Base-by-base conservation (phyloP, 2,797 vertebrate species). In the Pantherophis vulpinus region DNA sequence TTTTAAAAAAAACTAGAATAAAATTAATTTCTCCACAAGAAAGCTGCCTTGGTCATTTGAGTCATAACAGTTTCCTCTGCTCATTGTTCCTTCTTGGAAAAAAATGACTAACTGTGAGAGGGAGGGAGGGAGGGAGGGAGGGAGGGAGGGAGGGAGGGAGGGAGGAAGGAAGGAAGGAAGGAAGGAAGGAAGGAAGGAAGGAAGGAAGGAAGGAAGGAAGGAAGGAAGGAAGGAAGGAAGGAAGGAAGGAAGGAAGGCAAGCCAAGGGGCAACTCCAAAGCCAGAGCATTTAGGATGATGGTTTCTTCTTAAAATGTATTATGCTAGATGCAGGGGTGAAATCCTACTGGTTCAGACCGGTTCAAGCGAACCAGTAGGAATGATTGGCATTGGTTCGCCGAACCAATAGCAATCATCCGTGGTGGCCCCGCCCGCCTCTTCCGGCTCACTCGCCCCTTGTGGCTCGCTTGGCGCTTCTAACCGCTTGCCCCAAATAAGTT, bases 201-300 rank as follows among this genome's bases (percentile, higher is more conserved):
- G 27, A 1, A 55, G 4, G 13, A 6, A 55, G 12, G 4, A 0
- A 4, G 18, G 11, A 2, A 58, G 16, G 4, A 2, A 25, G 14
- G 8, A 20, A 16, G 47, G 58, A 59, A 59, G 58, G 56, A 58
- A 59, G 18, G 58, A 7, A 59, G 58, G 18, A 59, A 59, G 59
- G 59, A 23, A 18, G n/a, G 74, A 11, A 47, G 32, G 23, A 12
- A 51, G 42, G 14, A 0, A 42, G 16, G 79, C 11, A 5, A 10
- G 10, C 79, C 83, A 12, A 18, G 42, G 23, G 83, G 83, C 47
- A 32, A 70, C 74, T 79, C 37, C 74, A 79, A 29, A 87, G 51
- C 42, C 14, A 29, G 29, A 56, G 51, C 13, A 29, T 56, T n/a
- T 29, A 56, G 27, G 74, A 42, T 79, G 42, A 79, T 79, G 37